Percentiles rank a stretch among this genome's conserved stretches.
Conservation (phyloP, 2,888 invertebrate species). For the Callyntrura sp. region DNA sequence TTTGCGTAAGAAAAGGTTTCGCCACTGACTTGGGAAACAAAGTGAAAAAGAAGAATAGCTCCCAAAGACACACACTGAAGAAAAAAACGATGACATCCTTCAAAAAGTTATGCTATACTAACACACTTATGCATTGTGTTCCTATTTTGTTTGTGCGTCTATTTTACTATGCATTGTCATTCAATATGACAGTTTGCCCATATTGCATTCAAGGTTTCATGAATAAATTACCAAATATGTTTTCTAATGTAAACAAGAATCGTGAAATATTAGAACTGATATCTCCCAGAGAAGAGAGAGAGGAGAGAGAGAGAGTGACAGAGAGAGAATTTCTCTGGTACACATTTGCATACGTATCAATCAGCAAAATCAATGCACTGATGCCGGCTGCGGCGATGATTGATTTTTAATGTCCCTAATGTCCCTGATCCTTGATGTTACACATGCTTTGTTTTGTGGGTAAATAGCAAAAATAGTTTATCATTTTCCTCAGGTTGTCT, state of each 20-base stretch:
- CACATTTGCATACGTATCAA: no score
- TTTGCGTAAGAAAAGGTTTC: constrained; percentile 38
- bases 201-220: constrained; percentile 29
- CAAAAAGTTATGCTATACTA: not conserved
- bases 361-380: no score
- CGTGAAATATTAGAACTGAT: not conserved
- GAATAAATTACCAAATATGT: not conserved
- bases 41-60: constrained; percentile 18
- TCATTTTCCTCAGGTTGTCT: constrained; percentile 45
- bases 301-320: no score
- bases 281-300: not conserved
- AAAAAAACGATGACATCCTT: constrained; percentile 35
- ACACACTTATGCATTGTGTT: constrained; percentile 17
- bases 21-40: constrained; percentile 16
- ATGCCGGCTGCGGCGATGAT: not conserved
- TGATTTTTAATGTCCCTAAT: not conserved
- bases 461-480: constrained; percentile 1
- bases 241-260: not conserved
- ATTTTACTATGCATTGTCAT: not conserved
- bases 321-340: no score
- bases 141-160: constrained; percentile 20
- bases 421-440: constrained; percentile 38
- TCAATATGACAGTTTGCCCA: constrained; percentile 1
- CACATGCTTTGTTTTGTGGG: constrained; percentile 10
- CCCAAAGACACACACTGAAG: not conserved